phyloP scores from a whole-genome alignment of 2,797 vertebrate genomes.

The Pagetopsis macropterus region DNA sequence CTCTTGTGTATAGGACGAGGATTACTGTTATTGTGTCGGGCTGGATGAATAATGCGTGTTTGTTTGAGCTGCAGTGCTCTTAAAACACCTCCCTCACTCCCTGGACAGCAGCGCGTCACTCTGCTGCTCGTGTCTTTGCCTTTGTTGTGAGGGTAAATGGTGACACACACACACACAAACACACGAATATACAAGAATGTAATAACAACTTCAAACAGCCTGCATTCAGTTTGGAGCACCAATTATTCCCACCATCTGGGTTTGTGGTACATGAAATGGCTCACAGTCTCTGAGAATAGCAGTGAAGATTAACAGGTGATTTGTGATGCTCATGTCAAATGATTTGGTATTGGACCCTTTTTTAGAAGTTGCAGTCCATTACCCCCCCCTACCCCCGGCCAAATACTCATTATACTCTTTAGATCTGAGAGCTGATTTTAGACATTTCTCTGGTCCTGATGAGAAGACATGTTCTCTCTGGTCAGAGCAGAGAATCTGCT shows the following conservation, averaged over 20 bases:
- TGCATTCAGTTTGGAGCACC: slow-evolving; percentile 55
- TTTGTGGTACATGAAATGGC: slow-evolving; percentile 50
- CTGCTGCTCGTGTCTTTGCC: background rate
- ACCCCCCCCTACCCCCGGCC: background rate
- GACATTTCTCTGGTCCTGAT: slow-evolving; percentile 34
- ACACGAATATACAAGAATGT: slow-evolving; percentile 13
- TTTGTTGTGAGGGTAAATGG: slow-evolving; percentile 31
- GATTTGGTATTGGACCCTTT: slow-evolving; percentile 32
- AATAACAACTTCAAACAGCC: slow-evolving; percentile 52
- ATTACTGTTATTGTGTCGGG: slow-evolving; percentile 58
- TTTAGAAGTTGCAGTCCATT: slow-evolving; percentile 44
- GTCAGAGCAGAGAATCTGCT: slow-evolving; percentile 32
- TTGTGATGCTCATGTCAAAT: slow-evolving; percentile 26
- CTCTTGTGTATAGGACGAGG: slow-evolving; percentile 52
- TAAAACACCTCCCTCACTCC: slow-evolving; percentile 35
- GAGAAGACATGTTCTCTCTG: slow-evolving; percentile 40
- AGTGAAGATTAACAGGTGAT: slow-evolving; percentile 48
- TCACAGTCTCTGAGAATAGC: slow-evolving; percentile 24
- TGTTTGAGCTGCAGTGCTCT: slow-evolving; percentile 32
- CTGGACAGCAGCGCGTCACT: slow-evolving; percentile 24
- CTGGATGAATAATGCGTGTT: slow-evolving; percentile 47
- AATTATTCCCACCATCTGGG: slow-evolving; percentile 61
- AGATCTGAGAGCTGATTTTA: slow-evolving; percentile 46
- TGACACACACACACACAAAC: background rate
- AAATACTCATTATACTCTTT: slow-evolving; percentile 42